Evolutionary conservation across 37 sponge, comb jelly and placozoan genomes (phyloP), one percentile per base, ranked within the genome.

Genomic region (Cladorhizidae sp.): DNA sequence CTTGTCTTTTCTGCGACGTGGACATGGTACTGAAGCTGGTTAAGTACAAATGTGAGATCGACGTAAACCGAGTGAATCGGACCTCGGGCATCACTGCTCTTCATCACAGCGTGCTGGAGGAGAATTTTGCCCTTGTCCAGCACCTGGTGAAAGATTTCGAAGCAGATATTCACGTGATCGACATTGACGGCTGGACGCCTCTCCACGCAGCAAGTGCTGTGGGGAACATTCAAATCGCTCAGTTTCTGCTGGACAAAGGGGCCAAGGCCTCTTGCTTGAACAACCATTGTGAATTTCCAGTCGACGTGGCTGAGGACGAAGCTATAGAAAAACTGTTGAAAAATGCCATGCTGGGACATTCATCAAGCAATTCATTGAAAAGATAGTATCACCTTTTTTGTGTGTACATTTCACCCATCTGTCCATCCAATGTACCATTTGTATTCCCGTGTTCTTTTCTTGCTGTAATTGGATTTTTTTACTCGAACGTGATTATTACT

Each of bases 151-250:
- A 73, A 43, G 91, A 91, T 64, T 90, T 88, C 51, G 78, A 78
- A 20, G 80, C 86, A 11, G 81, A 88, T 67, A 38, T 94, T 26
- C 80, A 91, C 32, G 32, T 82, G 7, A 63, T 82, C 33, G 95
- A 94, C 70, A 74, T 33, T 14, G 95, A 94, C 70, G 95, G 95
- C 18, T 94, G 91, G 91, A 85, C 91, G 0, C 95, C 95, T 0
- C 78, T 94, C 0, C 95, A 94, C 69, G 95, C 95, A 41, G 95
- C 95, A 18, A 91, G 91, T 88, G 95, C 95, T 7, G 91, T 94
- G 0, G 95, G 95, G 0, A 85, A 78, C 83, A 81, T 94, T 26
- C 61, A 84, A 40, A 90, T 88, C 21, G 95, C 95, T 50, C 91
- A 94, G 76, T 94, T 94, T 58, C 76, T 94, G 6, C 80, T 94